Percentiles rank a stretch among this genome's conserved stretches.
phyloP scores from a whole-genome alignment of 2,113 vertebrate genomes.

The Vidua chalybeata region DNA sequence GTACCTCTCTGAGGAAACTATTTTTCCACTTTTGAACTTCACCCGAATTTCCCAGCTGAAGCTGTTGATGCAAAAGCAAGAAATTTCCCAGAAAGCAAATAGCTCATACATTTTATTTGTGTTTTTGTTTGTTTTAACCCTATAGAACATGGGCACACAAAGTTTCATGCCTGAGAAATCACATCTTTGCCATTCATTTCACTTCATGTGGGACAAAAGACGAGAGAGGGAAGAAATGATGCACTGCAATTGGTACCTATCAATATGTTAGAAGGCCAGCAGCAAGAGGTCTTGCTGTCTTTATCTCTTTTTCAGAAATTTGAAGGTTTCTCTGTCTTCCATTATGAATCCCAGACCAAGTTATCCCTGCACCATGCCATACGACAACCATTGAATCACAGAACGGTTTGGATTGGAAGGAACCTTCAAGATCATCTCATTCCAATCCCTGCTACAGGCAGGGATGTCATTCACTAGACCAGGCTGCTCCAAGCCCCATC shows the following conservation, averaged over 20 bases:
- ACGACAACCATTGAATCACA: neutral
- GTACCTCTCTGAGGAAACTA: neutral
- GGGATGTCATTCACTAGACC: neutral
- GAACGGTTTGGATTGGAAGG: neutral
- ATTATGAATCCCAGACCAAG: fast-evolving
- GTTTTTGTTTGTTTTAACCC: neutral
- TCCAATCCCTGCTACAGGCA: neutral
- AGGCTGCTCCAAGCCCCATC: neutral
- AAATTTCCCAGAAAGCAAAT: neutral
- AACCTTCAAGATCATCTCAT: neutral
- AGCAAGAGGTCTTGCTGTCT: neutral
- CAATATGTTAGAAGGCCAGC: neutral
- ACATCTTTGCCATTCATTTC: neutral
- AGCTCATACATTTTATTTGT: neutral
- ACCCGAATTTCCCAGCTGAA: neutral
- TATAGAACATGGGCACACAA: neutral
- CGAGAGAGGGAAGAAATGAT: neutral
- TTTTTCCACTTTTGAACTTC: neutral
- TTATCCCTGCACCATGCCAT: fast-evolving
- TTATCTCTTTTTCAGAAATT: neutral
- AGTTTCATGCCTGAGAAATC: neutral
- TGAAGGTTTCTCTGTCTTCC: neutral
- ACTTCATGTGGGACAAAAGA: neutral
- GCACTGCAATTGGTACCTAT: neutral
- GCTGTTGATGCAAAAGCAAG: neutral